These are phyloP conservation scores for Sebastolobus altivelis DNA, from an alignment of 2,797 vertebrate genomes.

Conservation along the genomic window DNA sequence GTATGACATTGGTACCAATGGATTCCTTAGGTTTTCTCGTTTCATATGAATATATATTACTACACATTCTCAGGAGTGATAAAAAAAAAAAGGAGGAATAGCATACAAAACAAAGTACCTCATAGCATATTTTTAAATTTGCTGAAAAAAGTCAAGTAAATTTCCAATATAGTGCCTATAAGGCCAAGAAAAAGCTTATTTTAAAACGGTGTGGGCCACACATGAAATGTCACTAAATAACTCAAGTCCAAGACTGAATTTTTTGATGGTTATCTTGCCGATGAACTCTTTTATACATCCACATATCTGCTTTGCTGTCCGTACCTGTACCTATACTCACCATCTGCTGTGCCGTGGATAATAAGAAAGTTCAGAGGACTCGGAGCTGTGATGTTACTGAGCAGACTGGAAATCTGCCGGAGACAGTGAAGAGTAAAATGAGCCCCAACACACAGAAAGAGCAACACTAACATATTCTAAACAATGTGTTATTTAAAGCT, in stretches of 20 bases:
- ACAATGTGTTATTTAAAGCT: not conserved
- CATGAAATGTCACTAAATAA: not conserved
- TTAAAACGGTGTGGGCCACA: not conserved
- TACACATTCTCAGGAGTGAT: not conserved
- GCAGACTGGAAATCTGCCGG: constrained; percentile 78
- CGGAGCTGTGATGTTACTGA: constrained; percentile 65
- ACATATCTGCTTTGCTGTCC: not conserved
- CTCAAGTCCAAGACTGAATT: not conserved
- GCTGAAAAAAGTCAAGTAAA: not conserved
- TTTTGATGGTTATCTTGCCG: not conserved
- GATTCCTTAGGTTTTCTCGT: no score
- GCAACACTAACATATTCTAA: not conserved
- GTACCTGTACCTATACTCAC: constrained; percentile 57
- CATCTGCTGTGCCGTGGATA: constrained; percentile 84
- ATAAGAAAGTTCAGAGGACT: constrained; percentile 70
- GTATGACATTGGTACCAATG: no score
- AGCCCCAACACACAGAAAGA: not conserved
- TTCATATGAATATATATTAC: no score
- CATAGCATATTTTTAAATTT: not conserved
- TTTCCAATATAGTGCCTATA: not conserved
- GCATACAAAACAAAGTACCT: not conserved
- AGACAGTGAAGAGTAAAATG: constrained; percentile 15
- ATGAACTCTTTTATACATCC: not conserved
- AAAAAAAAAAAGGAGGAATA: not conserved
- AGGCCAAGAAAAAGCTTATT: not conserved